Evolutionary conservation across 1,140 invertebrate genomes (phyloP).

Genomic region (Aphelenchoides fujianensis): DNA sequence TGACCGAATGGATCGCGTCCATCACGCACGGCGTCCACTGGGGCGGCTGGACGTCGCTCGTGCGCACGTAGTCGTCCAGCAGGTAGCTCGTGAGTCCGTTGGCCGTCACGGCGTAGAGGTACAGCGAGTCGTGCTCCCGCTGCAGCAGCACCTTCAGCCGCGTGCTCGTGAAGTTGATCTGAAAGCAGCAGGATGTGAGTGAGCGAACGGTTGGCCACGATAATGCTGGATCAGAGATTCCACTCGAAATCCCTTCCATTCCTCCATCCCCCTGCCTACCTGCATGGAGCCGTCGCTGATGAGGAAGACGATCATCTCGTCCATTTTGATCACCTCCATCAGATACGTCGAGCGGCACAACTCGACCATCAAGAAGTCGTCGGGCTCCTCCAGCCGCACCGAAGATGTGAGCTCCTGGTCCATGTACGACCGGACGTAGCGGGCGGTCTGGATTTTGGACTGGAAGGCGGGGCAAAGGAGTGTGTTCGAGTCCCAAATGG

Average conservation of each 20-base stretch:
- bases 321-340: conserved; percentile 13
- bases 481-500: conserved; percentile 15
- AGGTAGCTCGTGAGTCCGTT: conserved; percentile 4
- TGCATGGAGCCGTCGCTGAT: conserved; percentile 15
- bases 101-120: conserved; percentile 11
- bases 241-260: no score
- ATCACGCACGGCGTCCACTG: conserved; percentile 5
- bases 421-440: conserved; percentile 43
- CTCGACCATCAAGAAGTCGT: neutral
- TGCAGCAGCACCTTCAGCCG: conserved; percentile 17
- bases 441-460: conserved; percentile 34
- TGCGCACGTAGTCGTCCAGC: neutral
- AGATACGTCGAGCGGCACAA: conserved; percentile 11
- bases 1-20: neutral
- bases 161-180: conserved; percentile 15
- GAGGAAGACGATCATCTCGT: conserved; percentile 8
- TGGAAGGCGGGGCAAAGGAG: neutral
- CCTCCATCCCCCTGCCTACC: no score
- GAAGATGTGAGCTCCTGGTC: conserved; percentile 33
- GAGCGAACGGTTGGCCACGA: no score
- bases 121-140: conserved; percentile 3
- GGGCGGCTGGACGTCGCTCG: neutral
- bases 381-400: conserved; percentile 19
- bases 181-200: no score
- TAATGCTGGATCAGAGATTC: no score